Conservation (phyloP, 2,888 invertebrate genomes). For the Euplexia lucipara region DNA sequence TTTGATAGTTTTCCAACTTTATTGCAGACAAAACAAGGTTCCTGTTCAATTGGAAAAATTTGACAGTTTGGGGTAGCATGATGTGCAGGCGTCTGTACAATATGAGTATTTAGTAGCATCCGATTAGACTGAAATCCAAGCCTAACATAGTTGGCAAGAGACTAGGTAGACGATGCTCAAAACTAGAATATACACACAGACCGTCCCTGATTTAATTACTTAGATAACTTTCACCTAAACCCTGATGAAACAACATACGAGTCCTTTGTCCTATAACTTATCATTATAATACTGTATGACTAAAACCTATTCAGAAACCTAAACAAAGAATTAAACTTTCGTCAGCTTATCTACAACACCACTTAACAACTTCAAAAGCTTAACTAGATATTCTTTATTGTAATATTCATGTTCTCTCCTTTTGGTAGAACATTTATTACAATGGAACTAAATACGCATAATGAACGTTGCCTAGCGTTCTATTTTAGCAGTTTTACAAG, state of each 20-base stretch:
- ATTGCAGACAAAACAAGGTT: too few relatives aligned
- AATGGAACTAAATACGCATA: conserved; percentile 83
- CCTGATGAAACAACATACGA: background rate
- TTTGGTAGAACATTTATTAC: conserved; percentile 81
- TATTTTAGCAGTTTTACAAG: conserved; percentile 81
- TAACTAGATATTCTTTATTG: conserved; percentile 63
- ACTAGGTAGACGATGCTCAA: background rate
- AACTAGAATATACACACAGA: background rate
- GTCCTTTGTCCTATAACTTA: conserved; percentile 2
- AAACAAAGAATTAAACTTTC: conserved; percentile 19
- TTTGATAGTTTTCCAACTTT: too few relatives aligned
- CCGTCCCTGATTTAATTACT: background rate
- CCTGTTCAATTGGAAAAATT: too few relatives aligned
- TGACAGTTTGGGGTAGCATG: too few relatives aligned
- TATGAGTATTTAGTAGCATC: too few relatives aligned
- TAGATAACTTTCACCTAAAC: background rate
- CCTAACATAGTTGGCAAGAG: too few relatives aligned
- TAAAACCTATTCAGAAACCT: conserved; percentile 8
- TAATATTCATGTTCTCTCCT: conserved; percentile 68
- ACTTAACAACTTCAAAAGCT: conserved; percentile 50
- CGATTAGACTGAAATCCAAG: too few relatives aligned
- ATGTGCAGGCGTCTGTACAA: too few relatives aligned
- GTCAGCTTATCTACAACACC: conserved; percentile 32
- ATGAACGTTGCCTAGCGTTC: conserved; percentile 78
- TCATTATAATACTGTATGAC: conserved; percentile 1